Evolutionary conservation across 2,888 invertebrate genomes (phyloP).

Genomic region (Pelosia muscerda): DNA sequence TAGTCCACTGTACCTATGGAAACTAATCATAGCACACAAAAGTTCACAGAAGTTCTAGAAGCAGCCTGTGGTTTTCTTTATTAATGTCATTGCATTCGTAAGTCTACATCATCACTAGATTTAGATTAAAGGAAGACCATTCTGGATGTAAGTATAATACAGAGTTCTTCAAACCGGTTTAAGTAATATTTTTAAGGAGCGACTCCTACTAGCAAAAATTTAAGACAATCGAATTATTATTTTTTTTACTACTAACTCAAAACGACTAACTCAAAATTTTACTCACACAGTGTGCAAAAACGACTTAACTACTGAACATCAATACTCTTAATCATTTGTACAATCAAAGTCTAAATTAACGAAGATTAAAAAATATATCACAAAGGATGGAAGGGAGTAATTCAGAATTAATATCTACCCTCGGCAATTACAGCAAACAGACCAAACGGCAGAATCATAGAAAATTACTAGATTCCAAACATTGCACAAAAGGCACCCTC

Average conservation of each 20-base stretch:
- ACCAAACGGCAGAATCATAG: constrained; percentile 81
- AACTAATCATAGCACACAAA: background rate
- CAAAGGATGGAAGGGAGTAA: constrained; percentile 72
- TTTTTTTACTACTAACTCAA: too few relatives aligned
- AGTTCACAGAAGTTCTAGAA: too few relatives aligned
- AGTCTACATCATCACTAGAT: too few relatives aligned
- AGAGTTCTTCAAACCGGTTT: too few relatives aligned
- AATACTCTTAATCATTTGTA: constrained; percentile 47
- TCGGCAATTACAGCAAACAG: constrained; percentile 75
- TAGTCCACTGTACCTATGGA: too few relatives aligned
- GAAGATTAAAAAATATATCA: constrained; percentile 75
- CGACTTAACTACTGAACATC: constrained; percentile 19
- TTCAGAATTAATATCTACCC: constrained; percentile 76
- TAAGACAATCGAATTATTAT: too few relatives aligned
- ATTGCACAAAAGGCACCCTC: constrained; percentile 74
- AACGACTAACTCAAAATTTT: background rate
- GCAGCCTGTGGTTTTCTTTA: too few relatives aligned
- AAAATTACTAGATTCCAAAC: constrained; percentile 83
- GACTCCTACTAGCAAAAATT: background rate
- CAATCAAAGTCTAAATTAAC: constrained; percentile 65
- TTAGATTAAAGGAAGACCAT: background rate
- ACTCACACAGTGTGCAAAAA: background rate
- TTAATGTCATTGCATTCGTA: too few relatives aligned
- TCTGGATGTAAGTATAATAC: background rate
- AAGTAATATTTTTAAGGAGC: too few relatives aligned